Evolutionary conservation across 2,113 vertebrate species (phyloP).

Genomic region (Prunella himalayana): DNA sequence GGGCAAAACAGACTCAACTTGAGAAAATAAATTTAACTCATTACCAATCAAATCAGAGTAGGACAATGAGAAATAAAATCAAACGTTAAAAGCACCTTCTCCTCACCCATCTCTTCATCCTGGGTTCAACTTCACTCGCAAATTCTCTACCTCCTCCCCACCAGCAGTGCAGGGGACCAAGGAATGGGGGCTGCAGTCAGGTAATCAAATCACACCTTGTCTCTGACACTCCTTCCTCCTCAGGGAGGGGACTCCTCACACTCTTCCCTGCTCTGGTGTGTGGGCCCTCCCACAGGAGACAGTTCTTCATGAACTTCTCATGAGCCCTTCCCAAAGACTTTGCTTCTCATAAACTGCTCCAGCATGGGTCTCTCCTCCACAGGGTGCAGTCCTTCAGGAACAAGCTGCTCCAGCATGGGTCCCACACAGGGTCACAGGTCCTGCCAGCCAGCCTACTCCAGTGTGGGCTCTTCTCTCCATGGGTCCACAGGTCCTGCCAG

Average conservation of each 20-base stretch:
- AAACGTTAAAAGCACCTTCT: not conserved
- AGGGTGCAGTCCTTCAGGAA: not conserved
- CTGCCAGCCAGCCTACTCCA: not conserved
- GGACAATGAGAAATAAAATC: not conserved
- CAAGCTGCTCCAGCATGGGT: not conserved
- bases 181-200: not conserved
- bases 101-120: not conserved
- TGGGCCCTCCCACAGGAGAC: not conserved
- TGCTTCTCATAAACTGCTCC: not conserved
- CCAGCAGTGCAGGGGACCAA: not conserved
- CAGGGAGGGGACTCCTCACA: not conserved
- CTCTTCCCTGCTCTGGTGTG: not conserved
- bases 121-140: not conserved
- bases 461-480: not conserved
- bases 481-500: not conserved
- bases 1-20: not conserved
- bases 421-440: not conserved
- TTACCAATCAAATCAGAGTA: not conserved
- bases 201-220: not conserved
- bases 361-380: not conserved
- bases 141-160: not conserved
- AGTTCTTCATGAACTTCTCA: no score
- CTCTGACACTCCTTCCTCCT: not conserved
- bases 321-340: not conserved
- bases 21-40: not conserved